Conservation (phyloP, 2,888 invertebrate genomes). For the Stegana nigrithorax region DNA sequence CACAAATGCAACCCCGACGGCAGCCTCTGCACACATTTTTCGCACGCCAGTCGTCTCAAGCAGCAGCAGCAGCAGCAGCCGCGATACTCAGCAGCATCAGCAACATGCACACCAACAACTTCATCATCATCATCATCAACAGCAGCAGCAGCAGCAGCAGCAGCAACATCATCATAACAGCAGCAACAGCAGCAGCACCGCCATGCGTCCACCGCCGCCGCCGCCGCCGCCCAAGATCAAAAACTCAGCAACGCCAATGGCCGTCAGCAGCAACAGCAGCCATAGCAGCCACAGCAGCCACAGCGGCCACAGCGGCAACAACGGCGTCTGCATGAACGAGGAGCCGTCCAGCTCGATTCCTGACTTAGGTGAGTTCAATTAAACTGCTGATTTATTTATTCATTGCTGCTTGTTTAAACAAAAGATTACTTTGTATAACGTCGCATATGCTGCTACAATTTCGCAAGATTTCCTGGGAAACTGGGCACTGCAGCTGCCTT, state of each 20-base stretch:
- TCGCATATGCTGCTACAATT: too few relatives aligned
- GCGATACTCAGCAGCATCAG: slow-evolving; percentile 35
- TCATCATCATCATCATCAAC: slow-evolving; percentile 22
- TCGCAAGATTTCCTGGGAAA: too few relatives aligned
- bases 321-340: slow-evolving; percentile 71
- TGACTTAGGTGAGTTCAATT: slow-evolving; percentile 80
- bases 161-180: slow-evolving; percentile 21
- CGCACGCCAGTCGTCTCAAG: slow-evolving; percentile 68
- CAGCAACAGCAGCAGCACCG: slow-evolving; percentile 38
- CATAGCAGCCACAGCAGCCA: slow-evolving; percentile 23
- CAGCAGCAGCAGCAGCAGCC: slow-evolving; percentile 48
- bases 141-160: slow-evolving; percentile 30
- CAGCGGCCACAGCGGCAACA: slow-evolving; percentile 27
- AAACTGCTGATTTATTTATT: too few relatives aligned
- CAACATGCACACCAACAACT: slow-evolving; percentile 23
- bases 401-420: too few relatives aligned
- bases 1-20: slow-evolving; percentile 24
- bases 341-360: slow-evolving; percentile 90
- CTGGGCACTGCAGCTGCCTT: too few relatives aligned
- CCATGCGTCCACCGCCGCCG: slow-evolving; percentile 68
- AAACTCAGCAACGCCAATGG: slow-evolving; percentile 23
- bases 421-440: too few relatives aligned
- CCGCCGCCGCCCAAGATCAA: slow-evolving; percentile 67
- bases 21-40: slow-evolving; percentile 51
- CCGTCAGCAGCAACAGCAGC: slow-evolving; percentile 30